Evolutionary conservation across 2,888 invertebrate species (phyloP), one percentile per base, ranked within the genome.

Genomic region (Priocnemis perturbator): DNA sequence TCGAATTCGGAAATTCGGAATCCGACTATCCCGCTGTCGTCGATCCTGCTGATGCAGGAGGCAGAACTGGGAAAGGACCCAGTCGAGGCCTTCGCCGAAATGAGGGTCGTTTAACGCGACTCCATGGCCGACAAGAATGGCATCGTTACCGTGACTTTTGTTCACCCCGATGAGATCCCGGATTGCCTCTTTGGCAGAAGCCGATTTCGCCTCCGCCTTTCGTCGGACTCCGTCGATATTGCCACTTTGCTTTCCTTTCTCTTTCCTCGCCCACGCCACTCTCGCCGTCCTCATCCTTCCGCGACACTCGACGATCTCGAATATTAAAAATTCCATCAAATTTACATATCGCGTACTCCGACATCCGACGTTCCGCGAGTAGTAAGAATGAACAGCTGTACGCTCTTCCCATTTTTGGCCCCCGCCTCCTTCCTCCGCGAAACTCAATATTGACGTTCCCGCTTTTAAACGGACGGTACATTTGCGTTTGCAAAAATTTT

Each of bases 141-240:
- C 64, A 55, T 73, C 69, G 67, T 78, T 78, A 76, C 67, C 55
- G 48, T 63, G 67, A 78, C 76, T 78, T 78, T 64, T 59, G 69
- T 48, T 59, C 61, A 52, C 20, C 58, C 45, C 56, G 58, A 62
- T 53, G 30, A 64, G 61, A 71, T 55, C 50, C 57, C 23, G 53
- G 55, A 64, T 58, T 60, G 37, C 37, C 37, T 37, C 37, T 37
- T 37, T 11, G 37, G 11, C 37, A 9, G 7, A 37, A 37, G 37
- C 52, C 60, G 21, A 52, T 23, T 60, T 62, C 57, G 14, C 23
- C 44, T 53, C 11, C 3, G 37, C 7, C 37, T 50, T 17, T 15
- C 37, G 23, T 17, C 44, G 19, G 37, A 37, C 14, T 37, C 55
- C 55, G n/a, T 15, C 37, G 37, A 37, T 37, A 37, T 37, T 37